phyloP scores from a whole-genome alignment of 2,113 vertebrate genomes.

The Amphiprion ocellaris region DNA sequence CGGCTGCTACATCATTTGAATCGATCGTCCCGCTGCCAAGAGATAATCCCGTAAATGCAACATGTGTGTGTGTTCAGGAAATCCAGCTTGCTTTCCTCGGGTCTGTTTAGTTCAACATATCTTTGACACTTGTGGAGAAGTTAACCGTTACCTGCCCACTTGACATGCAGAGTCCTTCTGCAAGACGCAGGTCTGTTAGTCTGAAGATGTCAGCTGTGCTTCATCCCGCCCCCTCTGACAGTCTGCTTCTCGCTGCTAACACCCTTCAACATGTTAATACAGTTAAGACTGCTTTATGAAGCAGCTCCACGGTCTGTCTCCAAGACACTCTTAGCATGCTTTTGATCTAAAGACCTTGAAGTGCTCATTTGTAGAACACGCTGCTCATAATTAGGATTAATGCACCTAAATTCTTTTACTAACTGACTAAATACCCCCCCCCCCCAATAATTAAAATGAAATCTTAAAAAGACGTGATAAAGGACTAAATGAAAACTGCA shows the following conservation, averaged over 20 bases:
- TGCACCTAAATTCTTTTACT: background rate
- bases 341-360: background rate
- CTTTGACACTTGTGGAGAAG: conserved; percentile 32
- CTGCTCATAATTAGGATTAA: background rate
- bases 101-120: conserved; percentile 37
- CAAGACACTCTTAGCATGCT: background rate
- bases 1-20: conserved; percentile 55
- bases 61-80: conserved; percentile 29
- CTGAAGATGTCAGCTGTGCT: conserved; percentile 48
- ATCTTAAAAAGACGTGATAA: background rate
- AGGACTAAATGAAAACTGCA: background rate
- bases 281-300: background rate
- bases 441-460: background rate
- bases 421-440: background rate
- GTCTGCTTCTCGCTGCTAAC: conserved; percentile 17
- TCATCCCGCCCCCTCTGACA: conserved; percentile 53
- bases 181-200: conserved; percentile 34
- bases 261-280: conserved; percentile 28
- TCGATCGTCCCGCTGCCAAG: conserved; percentile 27
- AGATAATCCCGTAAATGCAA: conserved; percentile 30
- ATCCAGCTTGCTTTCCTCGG: conserved; percentile 29
- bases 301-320: background rate
- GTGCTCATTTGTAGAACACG: no score
- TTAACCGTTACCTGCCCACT: conserved; percentile 65
- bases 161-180: conserved; percentile 36